Percentiles rank a stretch among this genome's conserved stretches.
Evolutionary conservation across 2,797 vertebrate genomes (phyloP).

Genomic region (Tauraco hartlaubi): DNA sequence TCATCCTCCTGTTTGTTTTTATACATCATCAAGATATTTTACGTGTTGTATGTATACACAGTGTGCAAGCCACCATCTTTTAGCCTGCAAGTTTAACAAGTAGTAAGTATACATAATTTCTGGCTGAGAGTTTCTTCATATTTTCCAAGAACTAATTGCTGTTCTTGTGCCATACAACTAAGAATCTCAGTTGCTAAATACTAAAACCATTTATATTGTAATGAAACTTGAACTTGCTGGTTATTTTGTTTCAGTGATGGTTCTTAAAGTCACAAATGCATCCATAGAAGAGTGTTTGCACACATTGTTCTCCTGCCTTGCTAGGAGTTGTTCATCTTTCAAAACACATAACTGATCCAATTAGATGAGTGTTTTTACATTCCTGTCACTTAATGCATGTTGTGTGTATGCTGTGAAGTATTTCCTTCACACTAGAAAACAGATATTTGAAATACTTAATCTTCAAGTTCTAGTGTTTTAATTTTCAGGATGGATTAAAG

Average conservation of each 20-base stretch:
- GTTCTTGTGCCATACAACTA: not conserved
- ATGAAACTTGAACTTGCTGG: not conserved
- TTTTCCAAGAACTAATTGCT: slow-evolving; percentile 10
- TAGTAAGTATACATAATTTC: not conserved
- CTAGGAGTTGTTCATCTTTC: not conserved
- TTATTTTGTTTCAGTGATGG: not conserved
- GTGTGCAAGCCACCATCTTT: not conserved
- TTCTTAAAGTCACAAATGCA: not conserved
- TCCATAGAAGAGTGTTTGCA: not conserved
- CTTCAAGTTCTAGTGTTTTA: not conserved
- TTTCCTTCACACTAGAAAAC: not conserved
- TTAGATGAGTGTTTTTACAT: not conserved
- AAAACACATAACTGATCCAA: not conserved
- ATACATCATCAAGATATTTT: not conserved
- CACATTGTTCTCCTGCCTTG: not conserved
- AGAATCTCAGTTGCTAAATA: not conserved
- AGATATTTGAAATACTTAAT: not conserved
- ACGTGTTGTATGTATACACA: not conserved
- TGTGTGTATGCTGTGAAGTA: not conserved
- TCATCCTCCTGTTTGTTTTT: not conserved
- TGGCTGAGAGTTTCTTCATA: not conserved
- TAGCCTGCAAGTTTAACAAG: not conserved
- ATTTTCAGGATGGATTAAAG: not conserved
- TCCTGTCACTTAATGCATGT: not conserved
- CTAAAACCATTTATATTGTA: not conserved